Percentiles rank a stretch among this genome's conserved stretches.
Evolutionary conservation across 2,113 vertebrate genomes (phyloP).

Genomic region (Entomyzon cyanotis): DNA sequence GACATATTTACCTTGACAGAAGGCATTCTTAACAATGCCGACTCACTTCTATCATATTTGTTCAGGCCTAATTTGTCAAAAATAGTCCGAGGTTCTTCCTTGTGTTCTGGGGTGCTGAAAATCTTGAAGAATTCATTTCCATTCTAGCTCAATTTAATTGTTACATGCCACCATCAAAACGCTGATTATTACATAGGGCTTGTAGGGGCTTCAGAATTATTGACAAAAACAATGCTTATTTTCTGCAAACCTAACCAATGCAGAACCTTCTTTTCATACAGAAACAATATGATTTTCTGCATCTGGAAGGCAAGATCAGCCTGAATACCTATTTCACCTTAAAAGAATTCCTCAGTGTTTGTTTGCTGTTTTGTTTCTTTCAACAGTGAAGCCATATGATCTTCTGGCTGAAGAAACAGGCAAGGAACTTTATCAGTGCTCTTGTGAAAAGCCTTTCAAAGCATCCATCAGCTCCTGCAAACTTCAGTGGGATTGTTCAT

Average conservation of each 20-base stretch:
- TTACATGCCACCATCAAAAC: neutral
- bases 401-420: neutral
- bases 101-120: neutral
- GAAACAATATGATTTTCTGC: neutral
- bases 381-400: neutral
- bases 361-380: constrained; percentile 9
- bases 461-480: neutral
- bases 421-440: neutral
- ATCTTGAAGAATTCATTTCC: neutral
- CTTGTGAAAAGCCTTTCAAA: constrained; percentile 21
- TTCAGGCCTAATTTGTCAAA: neutral
- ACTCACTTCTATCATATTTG: neutral
- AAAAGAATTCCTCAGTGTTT: neutral
- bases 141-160: neutral
- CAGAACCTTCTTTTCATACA: neutral
- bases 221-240: neutral
- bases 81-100: neutral
- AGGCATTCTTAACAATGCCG: neutral
- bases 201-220: neutral
- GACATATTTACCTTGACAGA: neutral
- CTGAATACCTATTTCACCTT: neutral
- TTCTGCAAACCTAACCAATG: neutral
- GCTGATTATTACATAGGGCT: neutral
- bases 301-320: neutral
- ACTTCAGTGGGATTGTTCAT: constrained; percentile 21